Evolutionary conservation across 2,888 invertebrate species (phyloP), one percentile per base, ranked within the genome.

Genomic region (Pheosia gnoma): DNA sequence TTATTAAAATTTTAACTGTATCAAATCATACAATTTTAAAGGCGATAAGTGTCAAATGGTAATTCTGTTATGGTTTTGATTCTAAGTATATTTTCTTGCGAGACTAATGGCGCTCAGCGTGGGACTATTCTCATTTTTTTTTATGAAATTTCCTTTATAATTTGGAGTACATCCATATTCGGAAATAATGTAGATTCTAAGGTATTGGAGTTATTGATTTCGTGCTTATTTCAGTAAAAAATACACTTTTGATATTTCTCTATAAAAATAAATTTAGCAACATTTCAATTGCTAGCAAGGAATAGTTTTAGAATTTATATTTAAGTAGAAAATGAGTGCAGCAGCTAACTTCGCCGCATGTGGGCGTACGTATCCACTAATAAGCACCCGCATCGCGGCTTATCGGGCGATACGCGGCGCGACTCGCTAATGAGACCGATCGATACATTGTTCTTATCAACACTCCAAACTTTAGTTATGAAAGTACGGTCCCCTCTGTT

Each of bases 381-480:
- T 80, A 85, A 90, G 84, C 81, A 86, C 93, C 93, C 93, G 91
- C 93, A 92, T 91, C 53, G 69, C 61, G 74, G 72, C 67, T 75
- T 75, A 75, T 75, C 75, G 61, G 7, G 62, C 67, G 82, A 83
- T 85, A 88, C 88, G 89, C 78, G 82, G 67, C 64, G 71, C 79
- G 89, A 87, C 87, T 90, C 74, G 77, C 77, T 88, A 90, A 91
- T 89, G 88, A 85, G 86, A 72, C 57, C 86, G 91, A 88, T 83
- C 84, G 81, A 83, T 84, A 83, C 76, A 61, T 59, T 58, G 74
- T 64, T 77, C 81, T 91, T 93, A 93, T 93, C 92, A 84, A 82
- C 89, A 91, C 90, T 91, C 80, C 81, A 89, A 91, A 90, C 86
- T 89, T 89, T 78, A 81, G 83, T 87, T 88, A 87, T 87, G 87